Evolutionary conservation across 2,888 invertebrate genomes (phyloP).

Genomic region (Zonitis immaculata): DNA sequence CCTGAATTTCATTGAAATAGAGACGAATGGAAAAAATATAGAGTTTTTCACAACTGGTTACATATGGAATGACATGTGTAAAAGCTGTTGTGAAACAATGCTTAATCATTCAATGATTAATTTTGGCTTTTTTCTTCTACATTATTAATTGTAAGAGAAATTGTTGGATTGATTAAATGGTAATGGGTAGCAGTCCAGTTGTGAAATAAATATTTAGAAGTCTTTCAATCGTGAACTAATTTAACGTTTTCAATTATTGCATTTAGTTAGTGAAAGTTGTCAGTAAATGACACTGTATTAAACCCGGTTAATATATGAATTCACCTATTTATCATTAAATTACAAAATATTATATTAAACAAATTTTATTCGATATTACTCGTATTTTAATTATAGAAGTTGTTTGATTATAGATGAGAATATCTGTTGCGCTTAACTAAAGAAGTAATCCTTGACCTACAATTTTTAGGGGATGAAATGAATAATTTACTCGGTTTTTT

Average conservation of each 20-base stretch:
- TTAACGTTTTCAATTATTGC: constrained; percentile 26
- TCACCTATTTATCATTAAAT: constrained; percentile 1
- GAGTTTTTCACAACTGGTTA: too few species aligned
- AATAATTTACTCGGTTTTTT: too few species aligned
- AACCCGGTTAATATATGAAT: neutral
- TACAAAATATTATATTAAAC: constrained; percentile 4
- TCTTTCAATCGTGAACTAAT: constrained; percentile 23
- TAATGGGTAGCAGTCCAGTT: constrained; percentile 6
- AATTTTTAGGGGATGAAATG: constrained; percentile 17
- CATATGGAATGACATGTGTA: too few species aligned
- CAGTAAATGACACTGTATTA: constrained; percentile 5
- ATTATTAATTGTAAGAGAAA: too few species aligned
- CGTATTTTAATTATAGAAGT: neutral
- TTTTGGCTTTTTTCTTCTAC: too few species aligned
- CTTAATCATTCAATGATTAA: too few species aligned
- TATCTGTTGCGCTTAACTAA: neutral
- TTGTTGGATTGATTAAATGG: neutral
- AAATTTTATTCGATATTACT: constrained; percentile 12
- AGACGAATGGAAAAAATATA: neutral
- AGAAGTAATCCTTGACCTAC: constrained; percentile 16
- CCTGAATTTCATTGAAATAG: constrained; percentile 13
- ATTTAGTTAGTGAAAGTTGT: constrained; percentile 30
- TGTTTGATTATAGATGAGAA: neutral
- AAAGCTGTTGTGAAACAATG: too few species aligned
- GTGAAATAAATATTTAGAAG: constrained; percentile 22